Evolutionary conservation across 2,888 invertebrate species (phyloP).

Genomic region (Bimastos eiseni): DNA sequence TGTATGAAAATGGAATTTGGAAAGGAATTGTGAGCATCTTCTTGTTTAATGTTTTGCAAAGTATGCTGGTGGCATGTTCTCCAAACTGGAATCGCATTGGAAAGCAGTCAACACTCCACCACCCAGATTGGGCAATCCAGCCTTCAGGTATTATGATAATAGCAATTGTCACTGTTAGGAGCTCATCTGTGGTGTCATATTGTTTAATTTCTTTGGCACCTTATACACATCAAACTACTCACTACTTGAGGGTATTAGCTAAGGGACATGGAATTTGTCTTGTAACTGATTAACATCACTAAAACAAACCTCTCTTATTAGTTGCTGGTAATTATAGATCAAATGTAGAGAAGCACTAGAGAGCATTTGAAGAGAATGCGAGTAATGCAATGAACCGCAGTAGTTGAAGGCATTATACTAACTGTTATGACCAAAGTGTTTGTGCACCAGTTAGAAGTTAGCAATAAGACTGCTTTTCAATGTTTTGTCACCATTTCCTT

Average conservation of each 20-base stretch:
- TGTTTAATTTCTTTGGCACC: neutral
- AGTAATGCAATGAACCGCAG: neutral
- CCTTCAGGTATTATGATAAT: conserved; percentile 8
- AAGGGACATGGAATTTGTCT: neutral
- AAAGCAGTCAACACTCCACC: conserved; percentile 44
- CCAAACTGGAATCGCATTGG: conserved; percentile 59
- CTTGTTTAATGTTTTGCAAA: conserved; percentile 40
- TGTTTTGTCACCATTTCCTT: neutral
- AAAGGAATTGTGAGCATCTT: neutral
- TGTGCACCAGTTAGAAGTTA: neutral
- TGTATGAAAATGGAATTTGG: neutral
- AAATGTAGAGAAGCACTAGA: neutral
- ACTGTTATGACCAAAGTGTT: neutral
- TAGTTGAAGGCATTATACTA: neutral
- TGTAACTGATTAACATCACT: neutral
- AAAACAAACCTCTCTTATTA: too few relatives aligned
- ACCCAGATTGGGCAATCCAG: conserved; percentile 27
- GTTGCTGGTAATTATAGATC: too few relatives aligned
- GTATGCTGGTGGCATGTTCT: conserved; percentile 59
- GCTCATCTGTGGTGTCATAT: conserved; percentile 13
- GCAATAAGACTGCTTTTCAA: neutral
- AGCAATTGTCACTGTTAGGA: neutral
- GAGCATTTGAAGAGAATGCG: neutral
- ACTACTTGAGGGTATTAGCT: neutral
- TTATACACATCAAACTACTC: neutral